These are phyloP conservation scores for Limnephilus marmoratus DNA, from an alignment of 2,888 invertebrate species.

Conservation along the genomic window DNA sequence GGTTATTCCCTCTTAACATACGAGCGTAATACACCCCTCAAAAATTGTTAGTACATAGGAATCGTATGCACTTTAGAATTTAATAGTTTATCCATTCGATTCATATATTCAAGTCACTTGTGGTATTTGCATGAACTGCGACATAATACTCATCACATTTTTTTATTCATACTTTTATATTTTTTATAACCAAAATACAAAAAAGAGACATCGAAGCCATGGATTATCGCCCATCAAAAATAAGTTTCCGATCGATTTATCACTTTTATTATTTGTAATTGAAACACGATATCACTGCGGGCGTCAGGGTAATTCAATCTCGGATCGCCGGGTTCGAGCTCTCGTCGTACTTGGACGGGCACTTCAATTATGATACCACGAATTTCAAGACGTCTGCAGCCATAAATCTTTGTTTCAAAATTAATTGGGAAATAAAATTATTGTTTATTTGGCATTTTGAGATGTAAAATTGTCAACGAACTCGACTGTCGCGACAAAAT, in stretches of 20 bases:
- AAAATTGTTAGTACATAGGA: too few relatives aligned
- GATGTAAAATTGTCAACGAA: background rate
- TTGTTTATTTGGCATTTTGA: background rate
- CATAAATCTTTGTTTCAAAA: background rate
- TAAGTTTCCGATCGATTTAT: conserved; percentile 15
- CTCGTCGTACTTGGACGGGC: background rate
- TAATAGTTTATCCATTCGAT: background rate
- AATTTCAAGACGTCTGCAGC: background rate
- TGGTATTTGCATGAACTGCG: too few relatives aligned
- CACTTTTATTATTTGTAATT: conserved; percentile 17
- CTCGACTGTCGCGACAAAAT: background rate
- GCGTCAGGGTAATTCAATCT: conserved; percentile 18
- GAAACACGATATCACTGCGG: conserved; percentile 18
- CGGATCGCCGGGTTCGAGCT: background rate
- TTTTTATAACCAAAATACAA: background rate
- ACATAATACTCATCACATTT: too few relatives aligned
- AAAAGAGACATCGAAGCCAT: background rate
- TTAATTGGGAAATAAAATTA: background rate
- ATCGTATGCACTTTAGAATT: background rate
- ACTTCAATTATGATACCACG: background rate
- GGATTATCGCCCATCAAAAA: background rate
- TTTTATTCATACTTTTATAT: too few relatives aligned
- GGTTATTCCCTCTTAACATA: too few relatives aligned
- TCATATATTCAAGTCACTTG: background rate
- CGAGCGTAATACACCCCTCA: too few relatives aligned